Base-by-base conservation (phyloP, 2,888 invertebrate genomes). In the Drosophila colorata region DNA sequence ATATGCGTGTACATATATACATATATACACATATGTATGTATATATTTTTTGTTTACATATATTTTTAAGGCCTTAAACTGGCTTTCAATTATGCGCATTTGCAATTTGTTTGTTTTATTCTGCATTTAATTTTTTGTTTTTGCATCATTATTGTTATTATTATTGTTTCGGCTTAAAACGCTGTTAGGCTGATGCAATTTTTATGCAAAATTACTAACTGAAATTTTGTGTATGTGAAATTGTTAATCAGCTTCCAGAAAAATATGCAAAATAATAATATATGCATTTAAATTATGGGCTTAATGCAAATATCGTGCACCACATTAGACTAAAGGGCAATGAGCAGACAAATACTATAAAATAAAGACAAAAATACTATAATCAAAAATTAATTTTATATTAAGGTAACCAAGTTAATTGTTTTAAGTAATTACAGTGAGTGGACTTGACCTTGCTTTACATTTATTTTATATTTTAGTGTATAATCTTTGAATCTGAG, bases 151-250 rank as follows among this genome's bases (percentile, higher is more conserved):
- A 43, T 57, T 69, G 9, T 33, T 44, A 44, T 41, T 66, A 51
- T 51, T 43, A 33, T 56, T 65, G 72, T 76, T 46, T 48, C 16
- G n/a, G 35, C 9, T 41, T 51, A 40, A 68, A 68, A 49, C 20
- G 73, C 55, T 76, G 47, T 52, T 46, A 59, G 81, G 85, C 85
- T 86, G 85, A 86, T 87, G 85, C 85, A 86, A 86, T 87, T 69
- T 63, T 85, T 82, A 75, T 77, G 83, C 69, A 68, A 77, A 87
- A 87, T 86, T 86, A 75, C 82, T 74, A 81, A 88, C 74, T 61
- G 69, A 87, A 58, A 69, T 64, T 53, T 53, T 49, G 61, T 20
- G 63, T 40, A 67, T 57, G 53, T 35, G 35, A 58, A 77, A 77
- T 61, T 64, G 38, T 65, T 72, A 78, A 81, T 82, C 73, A 73